Evolutionary conservation across 2,888 invertebrate species (phyloP), one percentile per base, ranked within the genome.

Genomic region (Trachelus tabidus): DNA sequence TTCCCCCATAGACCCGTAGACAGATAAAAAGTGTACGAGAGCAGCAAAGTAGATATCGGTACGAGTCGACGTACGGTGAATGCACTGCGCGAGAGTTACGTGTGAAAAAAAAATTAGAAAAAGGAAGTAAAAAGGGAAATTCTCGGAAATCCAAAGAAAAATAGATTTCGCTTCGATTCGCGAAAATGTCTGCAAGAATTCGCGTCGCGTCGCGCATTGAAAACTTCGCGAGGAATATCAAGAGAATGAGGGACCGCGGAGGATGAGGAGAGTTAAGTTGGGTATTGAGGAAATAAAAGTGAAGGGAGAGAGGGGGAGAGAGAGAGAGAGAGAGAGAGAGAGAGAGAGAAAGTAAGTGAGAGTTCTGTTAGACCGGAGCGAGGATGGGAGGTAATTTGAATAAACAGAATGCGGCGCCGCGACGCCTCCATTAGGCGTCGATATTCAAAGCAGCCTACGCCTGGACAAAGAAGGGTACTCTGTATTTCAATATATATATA

Each of bases 351-450:
- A 77, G 73, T 73, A n/a, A 73, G 76, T 73, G 69, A 75, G 74
- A 76, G 37, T 77, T 77, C 68, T 76, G 75, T 80, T 75, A 56
- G 69, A 79, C 34, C 34, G 73, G 56, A 69, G 30, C 35, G 73
- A 76, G 76, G 77, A 73, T 73, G 75, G 69, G 73, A 75, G 79
- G 83, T 85, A 85, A 87, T 88, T 88, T 89, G 87, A 87, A 87
- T 87, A 87, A 87, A 86, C 83, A 85, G 84, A 81, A 83, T 82
- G 81, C 81, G 79, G 77, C 76, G 77, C 75, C 83, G 82, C 82
- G 85, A 79, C 83, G 81, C 81, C 82, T 84, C 85, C 86, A 87
- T 88, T 88, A 87, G 85, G 81, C 85, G 84, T 85, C 88, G 87
- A 88, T 88, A 87, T 87, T 87, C 85, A 85, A 85, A 84, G 83